These are phyloP conservation scores for Zaprionus africanus DNA, from an alignment of 1,140 invertebrate genomes.

Conservation along the genomic window DNA sequence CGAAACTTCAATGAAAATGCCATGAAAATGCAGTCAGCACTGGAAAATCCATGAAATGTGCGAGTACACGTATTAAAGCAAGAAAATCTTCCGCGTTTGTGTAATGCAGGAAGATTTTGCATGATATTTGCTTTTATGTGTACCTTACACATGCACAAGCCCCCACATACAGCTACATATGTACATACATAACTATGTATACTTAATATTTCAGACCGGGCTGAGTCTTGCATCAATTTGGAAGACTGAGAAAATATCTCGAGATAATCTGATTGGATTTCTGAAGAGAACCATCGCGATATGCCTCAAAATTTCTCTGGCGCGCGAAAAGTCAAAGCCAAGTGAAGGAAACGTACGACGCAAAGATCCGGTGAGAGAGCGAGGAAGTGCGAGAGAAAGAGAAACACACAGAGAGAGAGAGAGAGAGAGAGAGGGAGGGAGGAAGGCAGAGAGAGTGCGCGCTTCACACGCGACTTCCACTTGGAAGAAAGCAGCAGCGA, in stretches of 20 bases:
- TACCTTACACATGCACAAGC: conserved; percentile 7
- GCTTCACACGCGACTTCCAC: conserved; percentile 26
- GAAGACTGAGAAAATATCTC: not conserved
- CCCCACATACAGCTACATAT: not conserved
- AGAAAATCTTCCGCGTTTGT: conserved; percentile 80
- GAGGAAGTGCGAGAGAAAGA: conserved; percentile 45
- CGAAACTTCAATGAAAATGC: conserved; percentile 70
- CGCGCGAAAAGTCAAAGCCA: conserved; percentile 13
- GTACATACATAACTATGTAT: not conserved
- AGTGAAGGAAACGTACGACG: conserved; percentile 5
- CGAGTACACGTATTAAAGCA: conserved; percentile 51
- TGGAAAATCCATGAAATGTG: conserved; percentile 76
- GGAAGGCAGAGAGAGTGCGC: conserved; percentile 31
- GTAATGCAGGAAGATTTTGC: conserved; percentile 80
- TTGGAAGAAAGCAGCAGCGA: conserved; percentile 72
- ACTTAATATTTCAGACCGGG: not conserved
- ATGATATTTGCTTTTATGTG: conserved; percentile 58
- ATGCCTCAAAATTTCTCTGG: conserved; percentile 27
- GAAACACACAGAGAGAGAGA: conserved; percentile 34
- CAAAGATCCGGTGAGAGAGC: conserved; percentile 32
- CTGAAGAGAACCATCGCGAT: conserved; percentile 1
- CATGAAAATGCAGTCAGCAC: conserved; percentile 70
- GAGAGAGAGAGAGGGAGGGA: conserved; percentile 13
- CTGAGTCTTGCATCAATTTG: conserved; percentile 3
- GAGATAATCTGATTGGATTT: not conserved